Evolutionary conservation across 2,797 vertebrate species (phyloP).

Genomic region (Erpetoichthys calabaricus): DNA sequence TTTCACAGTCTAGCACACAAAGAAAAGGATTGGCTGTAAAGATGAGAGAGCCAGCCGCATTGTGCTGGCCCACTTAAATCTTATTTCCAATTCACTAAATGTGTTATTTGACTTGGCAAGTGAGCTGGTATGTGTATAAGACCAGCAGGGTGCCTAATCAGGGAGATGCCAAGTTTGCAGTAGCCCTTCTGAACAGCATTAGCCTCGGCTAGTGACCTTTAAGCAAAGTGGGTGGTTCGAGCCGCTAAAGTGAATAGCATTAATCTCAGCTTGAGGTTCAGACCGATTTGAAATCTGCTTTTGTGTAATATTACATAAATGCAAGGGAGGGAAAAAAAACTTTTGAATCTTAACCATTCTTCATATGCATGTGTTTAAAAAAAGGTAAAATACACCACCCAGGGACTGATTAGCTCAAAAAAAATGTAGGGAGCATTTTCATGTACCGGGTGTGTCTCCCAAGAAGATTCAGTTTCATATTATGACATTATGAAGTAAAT

Average conservation of each 20-base stretch:
- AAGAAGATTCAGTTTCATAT: no score
- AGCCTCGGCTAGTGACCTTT: constrained; percentile 76
- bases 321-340: constrained; percentile 14
- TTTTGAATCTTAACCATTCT: no score
- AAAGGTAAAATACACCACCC: no score
- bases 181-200: constrained; percentile 67
- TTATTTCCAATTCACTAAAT: constrained; percentile 88
- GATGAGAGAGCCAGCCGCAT: constrained; percentile 71
- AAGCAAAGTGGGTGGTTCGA: constrained; percentile 83
- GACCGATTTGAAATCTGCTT: constrained; percentile 60
- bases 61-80: constrained; percentile 82
- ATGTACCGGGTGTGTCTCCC: no score
- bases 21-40: constrained; percentile 61
- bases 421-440: no score
- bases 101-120: constrained; percentile 94
- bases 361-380: no score
- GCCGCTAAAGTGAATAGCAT: constrained; percentile 66
- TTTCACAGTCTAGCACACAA: constrained; percentile 72
- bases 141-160: constrained; percentile 77
- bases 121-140: constrained; percentile 71
- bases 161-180: constrained; percentile 75
- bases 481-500: no score
- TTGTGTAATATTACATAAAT: constrained; percentile 39
- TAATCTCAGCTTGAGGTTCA: constrained; percentile 76
- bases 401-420: no score